phyloP scores from a whole-genome alignment of 2,888 invertebrate genomes.

The Yponomeuta plumbellus region DNA sequence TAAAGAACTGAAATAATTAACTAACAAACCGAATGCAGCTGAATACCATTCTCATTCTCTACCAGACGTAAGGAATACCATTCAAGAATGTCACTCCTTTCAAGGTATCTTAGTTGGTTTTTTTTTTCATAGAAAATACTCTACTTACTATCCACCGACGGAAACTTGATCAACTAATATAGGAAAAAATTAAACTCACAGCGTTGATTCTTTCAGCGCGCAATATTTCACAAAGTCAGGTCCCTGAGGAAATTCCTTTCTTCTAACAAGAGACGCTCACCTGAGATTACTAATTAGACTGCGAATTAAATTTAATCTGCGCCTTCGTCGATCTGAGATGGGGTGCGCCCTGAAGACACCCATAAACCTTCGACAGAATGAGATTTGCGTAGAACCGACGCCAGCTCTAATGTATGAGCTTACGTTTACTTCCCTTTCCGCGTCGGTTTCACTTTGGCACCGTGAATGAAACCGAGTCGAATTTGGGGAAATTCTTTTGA shows the following conservation, averaged over 20 bases:
- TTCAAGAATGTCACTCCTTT: no score
- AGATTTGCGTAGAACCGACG: conserved; percentile 26
- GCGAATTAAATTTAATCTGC: conserved; percentile 31
- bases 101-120: no score
- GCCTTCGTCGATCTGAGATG: conserved; percentile 26
- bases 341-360: conserved; percentile 33
- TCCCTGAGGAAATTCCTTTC: conserved; percentile 15
- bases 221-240: background rate
- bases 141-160: background rate
- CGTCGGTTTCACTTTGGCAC: background rate
- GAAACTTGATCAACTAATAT: background rate
- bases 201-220: background rate
- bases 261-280: conserved; percentile 28
- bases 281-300: conserved; percentile 29
- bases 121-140: no score
- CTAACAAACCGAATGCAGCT: no score
- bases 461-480: background rate
- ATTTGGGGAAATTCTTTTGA: background rate
- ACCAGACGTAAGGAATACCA: no score
- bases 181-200: background rate
- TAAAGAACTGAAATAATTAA: no score
- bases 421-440: conserved; percentile 23
- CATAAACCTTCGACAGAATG: conserved; percentile 32
- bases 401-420: conserved; percentile 31
- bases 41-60: no score